These are phyloP conservation scores for Strigamia crassipes DNA, from an alignment of 2,888 invertebrate genomes.

Conservation along the genomic window DNA sequence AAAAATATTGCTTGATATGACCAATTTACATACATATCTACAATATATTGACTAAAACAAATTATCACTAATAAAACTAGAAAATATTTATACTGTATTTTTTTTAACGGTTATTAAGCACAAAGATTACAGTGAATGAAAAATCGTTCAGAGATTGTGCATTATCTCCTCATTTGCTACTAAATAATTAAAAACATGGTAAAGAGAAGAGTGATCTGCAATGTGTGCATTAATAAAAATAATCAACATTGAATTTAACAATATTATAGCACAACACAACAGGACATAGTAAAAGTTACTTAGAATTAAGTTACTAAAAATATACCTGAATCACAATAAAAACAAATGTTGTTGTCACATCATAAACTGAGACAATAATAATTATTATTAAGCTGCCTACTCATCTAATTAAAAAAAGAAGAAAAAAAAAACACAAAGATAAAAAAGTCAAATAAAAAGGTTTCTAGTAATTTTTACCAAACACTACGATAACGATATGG, in stretches of 20 bases:
- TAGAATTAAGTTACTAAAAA: slow-evolving; percentile 23
- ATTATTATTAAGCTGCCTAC: slow-evolving; percentile 14
- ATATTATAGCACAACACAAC: slow-evolving; percentile 32
- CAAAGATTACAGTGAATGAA: slow-evolving; percentile 23
- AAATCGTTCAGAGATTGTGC: background rate
- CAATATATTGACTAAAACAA: slow-evolving; percentile 38
- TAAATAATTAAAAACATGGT: background rate
- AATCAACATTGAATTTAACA: slow-evolving; percentile 3
- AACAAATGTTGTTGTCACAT: background rate
- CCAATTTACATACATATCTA: slow-evolving; percentile 29
- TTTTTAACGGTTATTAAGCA: slow-evolving; percentile 2
- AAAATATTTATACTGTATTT: background rate
- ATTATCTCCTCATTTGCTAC: background rate
- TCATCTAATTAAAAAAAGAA: background rate
- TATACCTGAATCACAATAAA: slow-evolving; percentile 24
- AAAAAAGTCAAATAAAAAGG: no score
- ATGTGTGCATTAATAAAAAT: background rate
- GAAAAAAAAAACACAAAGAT: background rate
- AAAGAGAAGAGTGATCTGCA: slow-evolving; percentile 2
- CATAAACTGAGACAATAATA: background rate
- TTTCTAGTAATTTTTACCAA: background rate
- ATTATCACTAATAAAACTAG: slow-evolving; percentile 10
- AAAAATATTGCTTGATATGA: slow-evolving; percentile 42
- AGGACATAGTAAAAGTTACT: slow-evolving; percentile 4
- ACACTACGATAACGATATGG: background rate